Conservation (phyloP, 2,797 vertebrate genomes). For the Eospalax fontanierii region DNA sequence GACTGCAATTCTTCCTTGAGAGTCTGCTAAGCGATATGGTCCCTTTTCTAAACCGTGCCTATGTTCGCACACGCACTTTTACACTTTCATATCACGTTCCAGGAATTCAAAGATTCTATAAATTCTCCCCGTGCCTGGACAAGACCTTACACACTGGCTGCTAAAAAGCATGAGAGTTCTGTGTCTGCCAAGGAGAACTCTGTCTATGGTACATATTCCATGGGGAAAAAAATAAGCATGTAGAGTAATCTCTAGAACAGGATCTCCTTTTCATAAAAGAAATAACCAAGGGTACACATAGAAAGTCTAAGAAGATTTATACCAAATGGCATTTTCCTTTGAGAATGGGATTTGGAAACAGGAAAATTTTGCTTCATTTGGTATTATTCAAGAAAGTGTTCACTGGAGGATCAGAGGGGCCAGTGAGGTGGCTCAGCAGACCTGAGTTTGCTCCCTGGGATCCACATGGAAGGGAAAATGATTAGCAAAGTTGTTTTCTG, state of each 20-base stretch:
- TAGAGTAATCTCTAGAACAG: neutral
- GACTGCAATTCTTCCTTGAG: neutral
- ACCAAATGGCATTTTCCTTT: conserved; percentile 9
- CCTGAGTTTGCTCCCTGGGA: neutral
- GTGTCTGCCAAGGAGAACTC: neutral
- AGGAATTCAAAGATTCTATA: neutral
- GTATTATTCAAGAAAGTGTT: conserved; percentile 8
- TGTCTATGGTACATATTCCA: neutral
- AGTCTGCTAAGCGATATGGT: neutral
- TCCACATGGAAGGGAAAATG: neutral
- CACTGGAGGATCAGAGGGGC: neutral
- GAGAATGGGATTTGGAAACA: neutral
- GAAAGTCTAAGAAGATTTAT: conserved; percentile 35
- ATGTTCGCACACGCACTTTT: neutral
- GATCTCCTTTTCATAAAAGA: conserved; percentile 39
- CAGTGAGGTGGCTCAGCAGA: neutral
- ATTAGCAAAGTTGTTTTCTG: neutral
- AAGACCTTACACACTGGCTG: neutral
- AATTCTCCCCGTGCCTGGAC: neutral
- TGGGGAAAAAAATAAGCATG: neutral
- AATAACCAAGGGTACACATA: neutral
- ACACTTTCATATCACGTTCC: neutral
- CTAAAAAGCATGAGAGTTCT: neutral
- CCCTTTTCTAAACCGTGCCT: neutral
- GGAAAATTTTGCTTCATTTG: neutral